These are phyloP conservation scores for Lissocephala sabroskyi DNA, from an alignment of 2,888 invertebrate genomes.

Conservation along the genomic window DNA sequence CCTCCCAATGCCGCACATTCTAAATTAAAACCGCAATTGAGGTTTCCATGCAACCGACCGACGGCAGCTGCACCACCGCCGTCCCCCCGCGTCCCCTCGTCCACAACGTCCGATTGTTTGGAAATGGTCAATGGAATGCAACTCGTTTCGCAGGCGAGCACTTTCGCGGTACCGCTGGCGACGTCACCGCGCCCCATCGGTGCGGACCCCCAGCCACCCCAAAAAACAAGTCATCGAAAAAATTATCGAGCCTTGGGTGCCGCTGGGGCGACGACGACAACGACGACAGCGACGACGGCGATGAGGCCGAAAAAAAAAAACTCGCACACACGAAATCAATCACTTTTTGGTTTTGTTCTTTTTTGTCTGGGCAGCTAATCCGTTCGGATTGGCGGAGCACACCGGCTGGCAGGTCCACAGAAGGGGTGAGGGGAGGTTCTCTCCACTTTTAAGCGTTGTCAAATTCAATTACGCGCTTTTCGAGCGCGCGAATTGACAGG, in stretches of 20 bases:
- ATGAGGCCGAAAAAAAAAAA: conserved; percentile 7
- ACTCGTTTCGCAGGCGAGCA: conserved; percentile 57
- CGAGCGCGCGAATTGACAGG: conserved; percentile 41
- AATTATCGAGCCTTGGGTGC: conserved; percentile 16
- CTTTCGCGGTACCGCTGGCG: conserved; percentile 29
- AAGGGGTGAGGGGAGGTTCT: background rate
- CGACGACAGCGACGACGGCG: conserved; percentile 14
- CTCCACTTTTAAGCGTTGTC: conserved; percentile 34
- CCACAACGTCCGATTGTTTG: conserved; percentile 43
- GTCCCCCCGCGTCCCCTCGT: conserved; percentile 10
- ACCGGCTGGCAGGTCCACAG: no score
- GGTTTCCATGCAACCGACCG: conserved; percentile 37
- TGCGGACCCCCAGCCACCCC: conserved; percentile 28
- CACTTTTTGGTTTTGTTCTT: conserved; percentile 18
- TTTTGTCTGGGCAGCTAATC: conserved; percentile 24
- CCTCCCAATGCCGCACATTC: conserved; percentile 42
- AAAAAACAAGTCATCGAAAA: conserved; percentile 49
- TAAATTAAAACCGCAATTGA: conserved; percentile 61
- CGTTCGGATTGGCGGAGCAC: no score
- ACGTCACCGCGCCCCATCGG: conserved; percentile 50
- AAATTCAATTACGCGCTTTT: conserved; percentile 55
- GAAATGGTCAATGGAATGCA: conserved; percentile 71
- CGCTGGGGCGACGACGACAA: conserved; percentile 13
- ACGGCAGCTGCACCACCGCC: conserved; percentile 17
- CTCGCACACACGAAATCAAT: conserved; percentile 21